Evolutionary conservation across 2,113 vertebrate genomes (phyloP).

Genomic region (Equus przewalskii): DNA sequence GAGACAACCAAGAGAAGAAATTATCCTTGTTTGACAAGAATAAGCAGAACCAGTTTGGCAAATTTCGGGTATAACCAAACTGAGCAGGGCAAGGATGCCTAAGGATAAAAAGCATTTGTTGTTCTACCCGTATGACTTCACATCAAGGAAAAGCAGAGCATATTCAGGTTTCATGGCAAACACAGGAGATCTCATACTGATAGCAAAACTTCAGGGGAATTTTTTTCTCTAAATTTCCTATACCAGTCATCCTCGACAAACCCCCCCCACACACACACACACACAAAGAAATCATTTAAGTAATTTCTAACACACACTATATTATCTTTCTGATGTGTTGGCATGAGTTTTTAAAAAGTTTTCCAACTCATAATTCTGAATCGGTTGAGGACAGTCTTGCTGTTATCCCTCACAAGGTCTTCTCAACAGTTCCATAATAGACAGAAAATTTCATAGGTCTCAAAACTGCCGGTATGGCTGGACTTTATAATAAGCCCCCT

Average conservation of each 20-base stretch:
- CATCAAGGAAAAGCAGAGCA: slow-evolving; percentile 19
- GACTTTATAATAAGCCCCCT: not conserved
- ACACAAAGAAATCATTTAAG: not conserved
- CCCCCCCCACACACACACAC: not conserved
- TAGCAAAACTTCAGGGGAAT: not conserved
- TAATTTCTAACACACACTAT: slow-evolving; percentile 6
- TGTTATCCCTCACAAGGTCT: not conserved
- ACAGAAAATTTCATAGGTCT: not conserved
- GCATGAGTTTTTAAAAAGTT: not conserved
- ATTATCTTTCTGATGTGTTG: slow-evolving; percentile 21
- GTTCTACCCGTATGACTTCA: not conserved
- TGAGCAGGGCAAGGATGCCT: slow-evolving; percentile 10
- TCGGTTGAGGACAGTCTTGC: not conserved
- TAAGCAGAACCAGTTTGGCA: slow-evolving; percentile 82
- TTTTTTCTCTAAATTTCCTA: not conserved
- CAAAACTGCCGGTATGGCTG: not conserved
- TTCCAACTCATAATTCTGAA: not conserved
- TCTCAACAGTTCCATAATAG: not conserved
- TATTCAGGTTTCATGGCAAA: slow-evolving; percentile 3
- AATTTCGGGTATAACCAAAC: slow-evolving; percentile 60
- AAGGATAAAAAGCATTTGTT: slow-evolving; percentile 9
- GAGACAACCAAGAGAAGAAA: slow-evolving; percentile 73
- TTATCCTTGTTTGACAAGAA: slow-evolving; percentile 72
- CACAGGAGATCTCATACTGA: not conserved
- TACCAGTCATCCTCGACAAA: not conserved